Base-by-base conservation (phyloP, 2,797 vertebrate species). In the Sebastes wilsoni region DNA sequence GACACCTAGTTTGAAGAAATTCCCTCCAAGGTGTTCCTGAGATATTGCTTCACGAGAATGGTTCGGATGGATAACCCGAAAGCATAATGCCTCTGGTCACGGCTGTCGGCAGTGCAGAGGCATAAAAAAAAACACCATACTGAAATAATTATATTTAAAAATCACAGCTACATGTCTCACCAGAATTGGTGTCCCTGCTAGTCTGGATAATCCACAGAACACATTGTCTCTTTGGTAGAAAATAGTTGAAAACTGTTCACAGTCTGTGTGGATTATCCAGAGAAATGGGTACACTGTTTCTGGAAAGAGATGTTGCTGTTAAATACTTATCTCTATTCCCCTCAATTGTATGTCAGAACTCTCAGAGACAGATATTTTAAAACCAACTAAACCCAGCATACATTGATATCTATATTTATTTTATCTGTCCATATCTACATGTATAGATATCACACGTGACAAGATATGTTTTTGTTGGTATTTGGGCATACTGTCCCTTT, bases 181-280 rank as follows among this genome's bases (percentile, higher is more conserved):
- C 55, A 83, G 76, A 79, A 78, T 18, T 0, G 1, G 16, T 46
- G 42, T 46, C 42, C 42, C 16, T 46, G 42, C 38, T 55, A 68
- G 42, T 25, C n/a, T 28, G 38, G 54, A 49, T 78, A 64, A 80
- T 80, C 68, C 77, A 82, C 74, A 73, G 65, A 71, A 72, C 30
- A 52, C 14, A 49, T 49, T 65, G 76, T 66, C 73, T 72, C 76
- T 66, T 67, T 36, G 8, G 64, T 27, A 38, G 61, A 75, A 85
- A 81, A 75, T 87, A 81, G 71, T 66, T 83, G 58, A 81, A 76
- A 61, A 32, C 38, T 25, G 73, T 27, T 28, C 58, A 81, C 81
- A 75, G 62, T 36, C 54, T 90, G 64, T 77, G 66, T 64, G 75
- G 81, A 82, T 83, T 80, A 81, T 77, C 68, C 58, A 56, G 25